phyloP scores from a whole-genome alignment of 2,888 invertebrate genomes.

The Eudasyphora cyanicolor region DNA sequence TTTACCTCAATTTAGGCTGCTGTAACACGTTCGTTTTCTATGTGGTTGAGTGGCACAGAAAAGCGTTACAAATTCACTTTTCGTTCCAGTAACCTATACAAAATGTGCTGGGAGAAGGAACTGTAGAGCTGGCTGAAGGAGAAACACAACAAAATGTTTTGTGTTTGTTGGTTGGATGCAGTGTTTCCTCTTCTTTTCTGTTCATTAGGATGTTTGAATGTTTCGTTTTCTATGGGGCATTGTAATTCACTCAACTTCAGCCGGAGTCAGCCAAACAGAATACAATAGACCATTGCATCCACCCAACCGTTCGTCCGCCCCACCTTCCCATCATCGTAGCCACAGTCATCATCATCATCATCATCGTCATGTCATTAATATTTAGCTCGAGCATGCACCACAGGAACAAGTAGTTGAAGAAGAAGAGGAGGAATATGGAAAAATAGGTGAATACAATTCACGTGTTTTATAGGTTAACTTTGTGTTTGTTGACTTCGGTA shows the following conservation, averaged over 20 bases:
- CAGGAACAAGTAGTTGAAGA: slow-evolving; percentile 29
- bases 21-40: slow-evolving; percentile 6
- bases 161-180: neutral
- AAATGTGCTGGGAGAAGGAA: neutral
- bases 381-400: slow-evolving; percentile 28
- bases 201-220: neutral
- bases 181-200: neutral
- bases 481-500: slow-evolving; percentile 47
- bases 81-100: slow-evolving; percentile 63
- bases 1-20: neutral
- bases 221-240: slow-evolving; percentile 24
- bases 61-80: slow-evolving; percentile 65
- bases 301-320: too few relatives aligned
- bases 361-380: slow-evolving; percentile 58
- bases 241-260: slow-evolving; percentile 58
- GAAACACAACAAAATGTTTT: slow-evolving; percentile 37
- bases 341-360: slow-evolving; percentile 48
- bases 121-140: neutral
- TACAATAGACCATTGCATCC: neutral
- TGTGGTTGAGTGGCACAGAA: slow-evolving; percentile 28
- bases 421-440: slow-evolving; percentile 24
- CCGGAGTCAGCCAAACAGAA: slow-evolving; percentile 19
- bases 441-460: slow-evolving; percentile 41
- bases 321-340: slow-evolving; percentile 20
- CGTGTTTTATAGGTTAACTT: slow-evolving; percentile 60